Percentiles rank a stretch among this genome's conserved stretches.
Conservation (phyloP, 2,888 invertebrate genomes). For the Notodonta dromedarius region DNA sequence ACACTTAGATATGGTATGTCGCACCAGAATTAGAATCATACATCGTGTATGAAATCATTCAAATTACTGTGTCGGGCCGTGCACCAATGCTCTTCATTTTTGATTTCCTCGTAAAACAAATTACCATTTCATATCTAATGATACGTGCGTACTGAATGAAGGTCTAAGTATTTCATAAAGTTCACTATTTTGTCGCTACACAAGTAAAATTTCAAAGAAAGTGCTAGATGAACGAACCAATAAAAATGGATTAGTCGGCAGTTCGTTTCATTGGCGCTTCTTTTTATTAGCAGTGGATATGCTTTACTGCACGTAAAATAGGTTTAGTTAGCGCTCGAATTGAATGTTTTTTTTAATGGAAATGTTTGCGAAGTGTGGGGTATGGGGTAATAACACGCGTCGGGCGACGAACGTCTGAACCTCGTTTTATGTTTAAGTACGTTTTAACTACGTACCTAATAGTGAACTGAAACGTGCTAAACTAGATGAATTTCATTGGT, state of each 20-base stretch:
- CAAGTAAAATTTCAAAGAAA: background rate
- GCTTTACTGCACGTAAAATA: background rate
- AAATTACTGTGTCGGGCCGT: too few species aligned
- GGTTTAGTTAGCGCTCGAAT: background rate
- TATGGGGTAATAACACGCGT: background rate
- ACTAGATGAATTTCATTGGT: too few species aligned
- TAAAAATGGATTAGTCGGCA: background rate
- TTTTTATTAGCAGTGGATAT: background rate
- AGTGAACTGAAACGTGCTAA: too few species aligned
- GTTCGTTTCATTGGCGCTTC: background rate
- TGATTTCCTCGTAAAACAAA: too few species aligned
- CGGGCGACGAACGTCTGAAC: conserved; percentile 9
- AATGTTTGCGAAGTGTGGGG: background rate
- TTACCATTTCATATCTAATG: too few species aligned
- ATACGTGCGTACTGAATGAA: too few species aligned
- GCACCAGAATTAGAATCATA: too few species aligned
- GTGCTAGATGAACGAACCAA: background rate
- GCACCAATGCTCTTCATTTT: too few species aligned
- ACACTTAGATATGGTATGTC: too few species aligned
- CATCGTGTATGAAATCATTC: too few species aligned
- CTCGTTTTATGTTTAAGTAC: background rate
- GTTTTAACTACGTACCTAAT: background rate
- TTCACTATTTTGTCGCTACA: background rate
- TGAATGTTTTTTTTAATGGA: background rate
- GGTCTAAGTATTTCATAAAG: background rate